These are phyloP conservation scores for Paradoxurus hermaphroditus DNA, from an alignment of 2,113 vertebrate species.

Conservation along the genomic window DNA sequence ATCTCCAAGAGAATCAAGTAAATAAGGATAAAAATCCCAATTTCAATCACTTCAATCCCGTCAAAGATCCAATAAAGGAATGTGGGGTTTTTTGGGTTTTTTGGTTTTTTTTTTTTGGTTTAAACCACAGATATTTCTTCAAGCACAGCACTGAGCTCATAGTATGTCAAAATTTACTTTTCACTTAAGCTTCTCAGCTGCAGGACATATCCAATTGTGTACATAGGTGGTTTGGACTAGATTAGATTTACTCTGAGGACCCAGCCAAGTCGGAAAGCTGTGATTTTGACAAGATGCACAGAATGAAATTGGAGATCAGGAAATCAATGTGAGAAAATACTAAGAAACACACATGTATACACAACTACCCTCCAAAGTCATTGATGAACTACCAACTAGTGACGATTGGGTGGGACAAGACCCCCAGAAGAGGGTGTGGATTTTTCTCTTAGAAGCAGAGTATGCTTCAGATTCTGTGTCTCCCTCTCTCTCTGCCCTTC, in stretches of 20 bases:
- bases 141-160: background rate
- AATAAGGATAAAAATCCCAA: background rate
- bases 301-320: background rate
- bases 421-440: background rate
- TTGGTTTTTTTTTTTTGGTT: no score
- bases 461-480: no score
- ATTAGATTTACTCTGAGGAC: background rate
- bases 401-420: background rate
- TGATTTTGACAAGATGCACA: background rate
- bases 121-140: background rate
- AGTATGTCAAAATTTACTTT: background rate
- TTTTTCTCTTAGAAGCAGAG: background rate
- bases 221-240: background rate
- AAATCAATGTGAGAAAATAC: background rate
- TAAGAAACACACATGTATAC: background rate
- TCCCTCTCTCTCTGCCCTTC: no score
- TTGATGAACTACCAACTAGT: background rate
- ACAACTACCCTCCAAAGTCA: background rate
- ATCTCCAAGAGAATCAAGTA: background rate
- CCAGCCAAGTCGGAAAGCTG: background rate
- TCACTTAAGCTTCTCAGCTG: background rate
- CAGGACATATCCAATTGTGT: background rate
- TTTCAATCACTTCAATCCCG: background rate
- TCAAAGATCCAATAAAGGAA: background rate
- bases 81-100: no score